Percentiles rank a stretch among this genome's conserved stretches.
Evolutionary conservation across 2,888 invertebrate genomes (phyloP).

Genomic region (Athalia rosae): DNA sequence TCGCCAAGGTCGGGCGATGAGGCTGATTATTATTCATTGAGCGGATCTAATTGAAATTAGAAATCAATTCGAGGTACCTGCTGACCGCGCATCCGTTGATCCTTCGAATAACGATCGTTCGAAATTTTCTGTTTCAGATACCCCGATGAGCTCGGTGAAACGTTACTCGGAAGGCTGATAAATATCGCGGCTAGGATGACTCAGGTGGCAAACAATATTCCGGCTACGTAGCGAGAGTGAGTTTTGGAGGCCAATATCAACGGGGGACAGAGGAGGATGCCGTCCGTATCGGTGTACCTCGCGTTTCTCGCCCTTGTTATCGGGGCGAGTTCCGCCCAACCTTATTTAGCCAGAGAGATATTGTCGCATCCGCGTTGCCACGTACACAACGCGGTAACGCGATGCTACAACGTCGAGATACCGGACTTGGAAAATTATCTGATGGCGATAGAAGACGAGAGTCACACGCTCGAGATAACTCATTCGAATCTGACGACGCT

Average conservation of each 20-base stretch:
- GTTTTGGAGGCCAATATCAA: slow-evolving; percentile 5
- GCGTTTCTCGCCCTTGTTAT: slow-evolving; percentile 41
- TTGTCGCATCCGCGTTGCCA: slow-evolving; percentile 22
- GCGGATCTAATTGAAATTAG: slow-evolving; percentile 2
- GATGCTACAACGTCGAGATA: slow-evolving; percentile 46
- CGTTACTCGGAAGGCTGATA: neutral
- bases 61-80: neutral
- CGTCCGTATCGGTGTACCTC: slow-evolving; percentile 26
- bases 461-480: slow-evolving; percentile 44
- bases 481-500: slow-evolving; percentile 40
- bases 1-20: neutral
- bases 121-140: slow-evolving; percentile 34
- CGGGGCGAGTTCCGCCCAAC: slow-evolving; percentile 39
- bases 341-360: slow-evolving; percentile 3
- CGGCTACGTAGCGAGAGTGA: slow-evolving; percentile 38
- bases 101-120: neutral
- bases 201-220: slow-evolving; percentile 4
- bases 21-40: slow-evolving; percentile 24
- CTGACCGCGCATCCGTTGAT: neutral
- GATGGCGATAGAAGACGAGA: slow-evolving; percentile 19
- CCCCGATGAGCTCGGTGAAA: neutral
- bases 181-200: slow-evolving; percentile 27
- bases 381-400: slow-evolving; percentile 43
- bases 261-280: slow-evolving; percentile 45
- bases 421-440: slow-evolving; percentile 32